Evolutionary conservation across 2,888 invertebrate genomes (phyloP), one percentile per base, ranked within the genome.

Genomic region (Fragum sueziense): DNA sequence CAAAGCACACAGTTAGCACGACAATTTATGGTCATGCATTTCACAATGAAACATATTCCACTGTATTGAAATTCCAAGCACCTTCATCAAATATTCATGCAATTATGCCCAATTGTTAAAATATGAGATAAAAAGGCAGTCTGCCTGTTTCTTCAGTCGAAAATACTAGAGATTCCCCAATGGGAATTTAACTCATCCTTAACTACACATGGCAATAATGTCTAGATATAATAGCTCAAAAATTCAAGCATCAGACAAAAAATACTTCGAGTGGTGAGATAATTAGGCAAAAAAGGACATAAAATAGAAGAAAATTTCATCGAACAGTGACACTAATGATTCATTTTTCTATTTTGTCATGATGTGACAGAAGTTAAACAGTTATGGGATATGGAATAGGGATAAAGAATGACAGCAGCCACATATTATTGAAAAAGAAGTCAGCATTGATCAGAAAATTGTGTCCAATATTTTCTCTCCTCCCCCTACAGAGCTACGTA

Each of bases 391-490:
- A n/a, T n/a, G n/a, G n/a, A n/a, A 47, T 2, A 47, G 47, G n/a
- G 47, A 47, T 20, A 47, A n/a, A 3, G 47, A 25, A 37, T 41
- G 34, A 65, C 25, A 65, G 41, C 14, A 25, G 41, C n/a, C 65
- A 41, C 65, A 41, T 65, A 41, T 34, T 65, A 37, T 65, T 41
- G 65, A n/a, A 65, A 61, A 41, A 31, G 31, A 27, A 31, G 29
- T 65, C 33, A 7, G 31, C 37, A 65, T 65, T 65, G 65, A 65
- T 65, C 65, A 34, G 65, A 65, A 41, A 25, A 22, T 65, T 37
- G 65, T 65, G 65, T 65, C 65, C 65, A 65, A 65, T 65, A 65
- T 65, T 41, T 65, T 22, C 65, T 65, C 41, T 65, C 65, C 65
- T 41, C 65, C 65, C 41, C 37, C 65, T 47, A 47, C n/a, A 47